Evolutionary conservation across 2,888 invertebrate genomes (phyloP), one percentile per base, ranked within the genome.

Genomic region (Eupithecia insigniata): DNA sequence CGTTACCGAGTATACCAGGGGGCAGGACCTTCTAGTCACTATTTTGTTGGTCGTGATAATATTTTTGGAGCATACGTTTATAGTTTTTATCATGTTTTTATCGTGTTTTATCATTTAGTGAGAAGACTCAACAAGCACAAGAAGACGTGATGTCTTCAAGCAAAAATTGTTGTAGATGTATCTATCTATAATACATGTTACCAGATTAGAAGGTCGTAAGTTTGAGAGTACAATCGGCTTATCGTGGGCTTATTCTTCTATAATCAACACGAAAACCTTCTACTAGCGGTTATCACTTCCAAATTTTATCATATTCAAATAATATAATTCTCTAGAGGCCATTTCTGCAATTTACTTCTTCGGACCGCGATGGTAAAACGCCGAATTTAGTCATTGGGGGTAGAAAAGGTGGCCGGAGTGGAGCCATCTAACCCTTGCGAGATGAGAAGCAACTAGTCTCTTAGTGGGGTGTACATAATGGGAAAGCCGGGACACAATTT

Each of bases 391-490:
- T 65, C 69, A 72, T 78, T 75, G 69, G 72, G 69, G 71, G 78
- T 77, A 75, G 72, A 71, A 77, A 70, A 69, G 71, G 72, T 74
- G 75, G 69, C 74, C 76, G 71, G 69, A 71, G 74, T 75, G 72
- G 74, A 76, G 72, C 61, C 76, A 76, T 79, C 73, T 74, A 73
- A 77, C 74, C 76, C 76, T 76, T 72, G 66, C 70, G 71, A 71
- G 80, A 80, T 78, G 72, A 34, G 80, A 79, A 79, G 77, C 77
- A 80, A 81, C 77, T 82, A 78, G 82, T 81, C 77, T 74, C 75
- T 74, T 34, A 71, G 70, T 67, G 66, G 14, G 2, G 36, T 26
- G 26, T 34, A 36, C 28, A 65, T 12, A n/a, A 62, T 34, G 51
- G 39, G 1, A 55, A 65, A 61, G 68, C 60, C 70, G 70, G 67